These are phyloP conservation scores for Lasioglossum zephyrum DNA, from an alignment of 2,888 invertebrate genomes.

Conservation along the genomic window DNA sequence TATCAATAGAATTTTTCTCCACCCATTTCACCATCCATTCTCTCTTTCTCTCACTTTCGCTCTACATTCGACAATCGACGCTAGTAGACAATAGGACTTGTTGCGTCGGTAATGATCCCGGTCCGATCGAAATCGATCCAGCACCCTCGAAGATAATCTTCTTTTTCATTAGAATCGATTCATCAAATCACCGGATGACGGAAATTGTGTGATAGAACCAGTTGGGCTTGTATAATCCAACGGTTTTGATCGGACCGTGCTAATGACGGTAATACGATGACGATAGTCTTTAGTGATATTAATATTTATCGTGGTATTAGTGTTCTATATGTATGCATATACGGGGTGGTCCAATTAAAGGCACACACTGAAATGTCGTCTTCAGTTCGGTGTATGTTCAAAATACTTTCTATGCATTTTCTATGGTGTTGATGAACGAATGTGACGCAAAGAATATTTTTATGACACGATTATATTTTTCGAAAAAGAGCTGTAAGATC, in stretches of 20 bases:
- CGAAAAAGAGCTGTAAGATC: neutral
- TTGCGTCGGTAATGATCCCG: conserved; percentile 62
- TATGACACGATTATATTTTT: neutral
- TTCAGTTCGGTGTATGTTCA: neutral
- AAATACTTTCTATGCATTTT: neutral
- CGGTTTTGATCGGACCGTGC: conserved; percentile 45
- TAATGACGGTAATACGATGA: conserved; percentile 73
- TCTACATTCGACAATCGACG: conserved; percentile 78
- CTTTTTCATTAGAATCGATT: neutral
- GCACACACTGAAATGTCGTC: neutral
- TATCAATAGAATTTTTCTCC: conserved; percentile 47
- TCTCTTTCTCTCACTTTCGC: conserved; percentile 45
- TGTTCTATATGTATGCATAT: conserved; percentile 73
- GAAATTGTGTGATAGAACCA: neutral
- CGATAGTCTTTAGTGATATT: conserved; percentile 72
- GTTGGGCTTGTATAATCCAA: neutral
- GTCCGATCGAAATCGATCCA: neutral
- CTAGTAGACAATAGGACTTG: conserved; percentile 79
- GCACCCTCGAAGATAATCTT: neutral
- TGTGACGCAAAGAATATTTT: neutral
- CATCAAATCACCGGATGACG: neutral
- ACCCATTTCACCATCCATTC: conserved; percentile 5
- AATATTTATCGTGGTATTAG: conserved; percentile 71
- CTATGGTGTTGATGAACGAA: neutral
- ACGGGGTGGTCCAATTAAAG: neutral